These are phyloP conservation scores for Drosophila neutralis DNA, from an alignment of 2,888 invertebrate genomes.

Conservation along the genomic window DNA sequence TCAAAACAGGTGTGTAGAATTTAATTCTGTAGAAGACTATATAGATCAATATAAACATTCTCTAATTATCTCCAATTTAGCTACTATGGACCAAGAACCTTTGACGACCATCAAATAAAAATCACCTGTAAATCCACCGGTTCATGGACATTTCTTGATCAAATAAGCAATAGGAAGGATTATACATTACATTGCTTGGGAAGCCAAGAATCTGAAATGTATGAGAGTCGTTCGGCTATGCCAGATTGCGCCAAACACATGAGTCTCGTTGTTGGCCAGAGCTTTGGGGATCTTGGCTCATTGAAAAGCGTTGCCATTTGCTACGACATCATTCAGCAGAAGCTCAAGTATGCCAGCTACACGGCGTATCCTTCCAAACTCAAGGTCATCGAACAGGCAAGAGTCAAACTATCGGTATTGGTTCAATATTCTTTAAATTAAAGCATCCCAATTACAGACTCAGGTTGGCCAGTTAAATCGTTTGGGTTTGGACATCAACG, in stretches of 20 bases:
- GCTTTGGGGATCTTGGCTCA: conserved; percentile 8
- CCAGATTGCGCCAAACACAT: conserved; percentile 29
- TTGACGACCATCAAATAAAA: not conserved
- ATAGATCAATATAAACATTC: not conserved
- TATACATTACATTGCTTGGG: not conserved
- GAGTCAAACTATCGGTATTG: not conserved
- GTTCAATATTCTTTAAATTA: not conserved
- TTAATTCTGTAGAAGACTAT: not conserved
- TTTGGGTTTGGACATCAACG: conserved; percentile 36
- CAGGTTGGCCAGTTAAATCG: conserved; percentile 47
- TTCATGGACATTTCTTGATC: too few relatives aligned
- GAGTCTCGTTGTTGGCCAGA: conserved; percentile 45
- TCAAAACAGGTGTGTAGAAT: fast-evolving
- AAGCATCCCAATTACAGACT: conserved; percentile 15
- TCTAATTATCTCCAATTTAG: not conserved
- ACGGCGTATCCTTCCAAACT: conserved; percentile 29
- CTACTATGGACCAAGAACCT: fast-evolving
- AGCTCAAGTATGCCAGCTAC: conserved; percentile 49
- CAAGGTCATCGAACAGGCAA: conserved; percentile 29
- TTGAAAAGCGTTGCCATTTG: conserved; percentile 43
- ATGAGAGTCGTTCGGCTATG: conserved; percentile 35
- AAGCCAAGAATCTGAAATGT: conserved; percentile 12
- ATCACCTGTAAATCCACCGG: fast-evolving
- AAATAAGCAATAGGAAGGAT: too few relatives aligned
- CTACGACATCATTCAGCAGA: conserved; percentile 31